phyloP scores from a whole-genome alignment of 2,113 vertebrate species.

The Asarcornis scutulata region DNA sequence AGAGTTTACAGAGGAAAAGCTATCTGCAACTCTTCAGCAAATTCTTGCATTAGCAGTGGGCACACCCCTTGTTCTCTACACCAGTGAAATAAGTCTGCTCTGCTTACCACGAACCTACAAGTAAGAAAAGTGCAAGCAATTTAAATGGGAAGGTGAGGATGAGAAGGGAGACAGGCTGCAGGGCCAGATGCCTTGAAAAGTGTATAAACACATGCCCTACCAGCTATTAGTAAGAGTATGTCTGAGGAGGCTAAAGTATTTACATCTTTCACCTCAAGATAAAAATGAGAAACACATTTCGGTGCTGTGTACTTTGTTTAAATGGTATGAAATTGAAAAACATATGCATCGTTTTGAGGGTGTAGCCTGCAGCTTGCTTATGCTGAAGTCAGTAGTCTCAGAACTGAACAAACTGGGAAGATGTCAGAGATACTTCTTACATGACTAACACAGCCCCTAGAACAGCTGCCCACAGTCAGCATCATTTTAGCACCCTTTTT shows the following conservation, averaged over 20 bases:
- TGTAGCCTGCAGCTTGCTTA: not conserved
- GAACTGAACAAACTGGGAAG: not conserved
- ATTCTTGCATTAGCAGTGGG: not conserved
- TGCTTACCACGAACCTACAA: not conserved
- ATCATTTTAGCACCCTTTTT: not conserved
- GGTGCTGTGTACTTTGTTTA: not conserved
- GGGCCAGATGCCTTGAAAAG: not conserved
- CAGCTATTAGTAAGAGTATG: not conserved
- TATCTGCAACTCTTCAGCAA: not conserved
- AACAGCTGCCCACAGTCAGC: rapidly evolving
- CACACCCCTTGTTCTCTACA: not conserved
- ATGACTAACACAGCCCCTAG: rapidly evolving
- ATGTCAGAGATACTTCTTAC: not conserved
- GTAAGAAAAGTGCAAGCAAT: not conserved
- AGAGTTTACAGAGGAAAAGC: not conserved
- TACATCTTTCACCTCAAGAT: not conserved
- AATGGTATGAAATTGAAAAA: not conserved
- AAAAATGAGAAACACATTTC: not conserved
- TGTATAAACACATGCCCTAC: not conserved
- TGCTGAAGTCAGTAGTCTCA: not conserved
- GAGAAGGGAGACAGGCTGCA: not conserved
- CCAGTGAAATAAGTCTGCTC: not conserved
- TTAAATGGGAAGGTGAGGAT: not conserved
- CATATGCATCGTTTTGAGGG: rapidly evolving
- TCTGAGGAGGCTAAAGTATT: not conserved